These are phyloP conservation scores for Brenthis daphne DNA, from an alignment of 2,888 invertebrate species.

Conservation along the genomic window DNA sequence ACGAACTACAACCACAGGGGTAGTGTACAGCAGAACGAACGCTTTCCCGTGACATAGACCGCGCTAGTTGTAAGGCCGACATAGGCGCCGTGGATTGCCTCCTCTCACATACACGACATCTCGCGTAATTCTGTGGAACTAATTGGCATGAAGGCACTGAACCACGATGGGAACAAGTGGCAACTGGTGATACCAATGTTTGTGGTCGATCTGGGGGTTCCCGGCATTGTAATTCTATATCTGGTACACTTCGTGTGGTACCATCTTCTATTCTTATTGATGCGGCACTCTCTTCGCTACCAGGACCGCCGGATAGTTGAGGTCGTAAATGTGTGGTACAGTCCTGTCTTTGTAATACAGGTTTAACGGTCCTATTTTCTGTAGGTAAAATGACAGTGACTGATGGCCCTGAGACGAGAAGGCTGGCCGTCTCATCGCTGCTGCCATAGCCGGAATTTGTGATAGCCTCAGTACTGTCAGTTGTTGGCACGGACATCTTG, in stretches of 20 bases:
- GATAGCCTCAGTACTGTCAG: constrained; percentile 80
- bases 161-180: constrained; percentile 83
- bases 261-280: constrained; percentile 85
- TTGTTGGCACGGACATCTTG: constrained; percentile 74
- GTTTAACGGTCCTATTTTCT: constrained; percentile 84
- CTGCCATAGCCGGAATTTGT: constrained; percentile 87
- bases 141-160: constrained; percentile 86
- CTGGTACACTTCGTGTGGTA: constrained; percentile 89
- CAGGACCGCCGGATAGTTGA: constrained; percentile 87
- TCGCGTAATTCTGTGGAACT: constrained; percentile 84
- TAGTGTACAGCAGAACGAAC: constrained; percentile 88
- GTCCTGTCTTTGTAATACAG: constrained; percentile 92
- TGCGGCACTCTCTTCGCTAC: constrained; percentile 88
- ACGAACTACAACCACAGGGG: constrained; percentile 81
- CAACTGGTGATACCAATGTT: constrained; percentile 79
- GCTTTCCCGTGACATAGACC: constrained; percentile 92
- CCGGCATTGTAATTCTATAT: constrained; percentile 90
- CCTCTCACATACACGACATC: constrained; percentile 87
- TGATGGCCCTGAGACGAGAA: constrained; percentile 85
- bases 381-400: constrained; percentile 78
- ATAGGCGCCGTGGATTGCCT: constrained; percentile 91
- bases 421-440: constrained; percentile 91
- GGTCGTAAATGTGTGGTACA: constrained; percentile 90
- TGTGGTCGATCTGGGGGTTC: constrained; percentile 80
- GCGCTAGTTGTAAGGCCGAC: constrained; percentile 88